These are phyloP conservation scores for Catajapyx aquilonaris DNA, from an alignment of 1,140 invertebrate genomes.

Conservation along the genomic window DNA sequence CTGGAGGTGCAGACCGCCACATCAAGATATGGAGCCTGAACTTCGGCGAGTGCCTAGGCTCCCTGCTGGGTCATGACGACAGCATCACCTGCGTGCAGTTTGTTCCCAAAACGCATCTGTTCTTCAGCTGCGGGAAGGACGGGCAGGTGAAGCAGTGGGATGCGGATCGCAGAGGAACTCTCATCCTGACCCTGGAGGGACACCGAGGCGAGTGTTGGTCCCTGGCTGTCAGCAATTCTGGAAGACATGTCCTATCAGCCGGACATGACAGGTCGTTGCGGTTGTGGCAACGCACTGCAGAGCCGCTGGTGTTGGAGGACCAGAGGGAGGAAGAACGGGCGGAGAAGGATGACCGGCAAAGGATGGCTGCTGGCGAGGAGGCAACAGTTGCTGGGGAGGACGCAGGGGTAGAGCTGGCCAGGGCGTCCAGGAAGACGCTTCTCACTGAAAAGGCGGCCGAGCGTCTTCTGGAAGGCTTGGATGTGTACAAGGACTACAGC, in stretches of 20 bases:
- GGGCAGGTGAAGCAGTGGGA: constrained; percentile 94
- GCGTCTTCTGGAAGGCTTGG: constrained; percentile 66
- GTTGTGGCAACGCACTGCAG: constrained; percentile 66
- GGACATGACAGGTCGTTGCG: constrained; percentile 77
- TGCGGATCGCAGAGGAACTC: constrained; percentile 33
- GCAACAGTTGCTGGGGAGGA: constrained; percentile 45
- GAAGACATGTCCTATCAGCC: constrained; percentile 53
- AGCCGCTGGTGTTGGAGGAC: constrained; percentile 80
- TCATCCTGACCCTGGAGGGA: constrained; percentile 13
- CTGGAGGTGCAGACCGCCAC: constrained; percentile 86
- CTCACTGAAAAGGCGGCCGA: constrained; percentile 84
- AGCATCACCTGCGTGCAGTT: constrained; percentile 76
- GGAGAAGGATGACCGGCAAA: constrained; percentile 36
- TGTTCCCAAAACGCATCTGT: constrained; percentile 73
- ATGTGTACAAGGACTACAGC: constrained; percentile 47
- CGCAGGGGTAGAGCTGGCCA: constrained; percentile 42
- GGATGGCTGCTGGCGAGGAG: too few species aligned
- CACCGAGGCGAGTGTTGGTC: constrained; percentile 57
- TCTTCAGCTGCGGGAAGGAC: constrained; percentile 86
- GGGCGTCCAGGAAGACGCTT: constrained; percentile 75
- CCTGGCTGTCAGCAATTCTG: constrained; percentile 58
- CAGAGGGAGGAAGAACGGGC: constrained; percentile 66
- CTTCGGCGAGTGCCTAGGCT: constrained; percentile 89
- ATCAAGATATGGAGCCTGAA: constrained; percentile 97
- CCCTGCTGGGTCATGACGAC: constrained; percentile 81